Evolutionary conservation across 2,797 vertebrate species (phyloP).

Genomic region (Rhabdomys pumilio): DNA sequence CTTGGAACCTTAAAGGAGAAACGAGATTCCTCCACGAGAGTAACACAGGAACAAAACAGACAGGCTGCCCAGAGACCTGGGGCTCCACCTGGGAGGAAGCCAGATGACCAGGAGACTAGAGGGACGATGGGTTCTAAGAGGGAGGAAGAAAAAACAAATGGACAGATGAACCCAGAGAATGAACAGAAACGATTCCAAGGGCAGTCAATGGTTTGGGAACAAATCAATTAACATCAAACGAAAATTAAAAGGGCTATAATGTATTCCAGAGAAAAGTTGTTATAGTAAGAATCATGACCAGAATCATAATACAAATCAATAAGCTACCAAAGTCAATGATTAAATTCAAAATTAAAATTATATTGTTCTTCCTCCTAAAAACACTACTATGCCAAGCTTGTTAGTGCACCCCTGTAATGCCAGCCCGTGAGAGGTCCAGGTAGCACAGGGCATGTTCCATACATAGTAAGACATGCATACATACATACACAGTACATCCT

Average conservation of each 20-base stretch:
- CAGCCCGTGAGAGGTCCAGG: not conserved
- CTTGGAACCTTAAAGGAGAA: not conserved
- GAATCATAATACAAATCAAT: not conserved
- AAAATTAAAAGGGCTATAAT: accelerated
- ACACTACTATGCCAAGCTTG: not conserved
- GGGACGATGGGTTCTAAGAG: not conserved
- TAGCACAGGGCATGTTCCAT: not conserved
- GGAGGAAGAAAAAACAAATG: not conserved
- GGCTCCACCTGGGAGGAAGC: not conserved
- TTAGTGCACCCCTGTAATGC: not conserved
- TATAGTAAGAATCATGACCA: not conserved
- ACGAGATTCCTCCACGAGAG: not conserved
- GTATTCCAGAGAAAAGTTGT: not conserved
- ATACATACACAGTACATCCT: not conserved
- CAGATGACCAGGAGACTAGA: not conserved
- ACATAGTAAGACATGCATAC: not conserved
- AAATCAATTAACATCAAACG: not conserved
- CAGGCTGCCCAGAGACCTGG: not conserved
- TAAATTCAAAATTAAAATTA: not conserved
- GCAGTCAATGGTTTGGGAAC: too few species aligned
- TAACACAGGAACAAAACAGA: not conserved
- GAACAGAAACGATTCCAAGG: too few species aligned
- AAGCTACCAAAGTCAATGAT: not conserved
- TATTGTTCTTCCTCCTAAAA: not conserved
- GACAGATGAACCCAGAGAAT: not conserved